These are phyloP conservation scores for Conops quadrifasciatus DNA, from an alignment of 2,888 invertebrate genomes.

Conservation along the genomic window DNA sequence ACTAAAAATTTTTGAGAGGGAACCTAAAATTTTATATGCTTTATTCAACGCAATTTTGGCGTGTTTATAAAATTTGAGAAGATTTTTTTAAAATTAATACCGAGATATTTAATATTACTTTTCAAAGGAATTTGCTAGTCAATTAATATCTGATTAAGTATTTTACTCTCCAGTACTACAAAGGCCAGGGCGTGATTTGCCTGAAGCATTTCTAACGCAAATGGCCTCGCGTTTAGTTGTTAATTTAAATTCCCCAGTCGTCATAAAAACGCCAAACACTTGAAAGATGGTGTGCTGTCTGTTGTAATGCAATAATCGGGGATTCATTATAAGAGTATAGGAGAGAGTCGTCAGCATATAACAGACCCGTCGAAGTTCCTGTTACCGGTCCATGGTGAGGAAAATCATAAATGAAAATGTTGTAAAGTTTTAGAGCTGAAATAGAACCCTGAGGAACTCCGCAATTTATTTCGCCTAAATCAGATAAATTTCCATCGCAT, in stretches of 20 bases:
- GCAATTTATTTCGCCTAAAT: background rate
- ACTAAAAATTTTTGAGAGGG: background rate
- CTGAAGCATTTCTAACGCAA: too few relatives aligned
- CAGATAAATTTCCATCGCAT: constrained; percentile 18
- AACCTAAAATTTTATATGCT: background rate
- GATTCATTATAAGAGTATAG: constrained; percentile 24
- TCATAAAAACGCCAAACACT: too few relatives aligned
- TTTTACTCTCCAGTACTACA: too few relatives aligned
- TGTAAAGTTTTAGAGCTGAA: constrained; percentile 30
- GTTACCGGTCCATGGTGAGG: constrained; percentile 17
- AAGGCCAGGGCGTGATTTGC: too few relatives aligned
- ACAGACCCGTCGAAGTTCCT: constrained; percentile 22
- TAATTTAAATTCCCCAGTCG: too few relatives aligned
- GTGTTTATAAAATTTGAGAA: constrained; percentile 35
- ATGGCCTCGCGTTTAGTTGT: constrained; percentile 28
- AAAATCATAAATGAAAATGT: constrained; percentile 36
- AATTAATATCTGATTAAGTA: background rate
- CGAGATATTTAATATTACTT: constrained; percentile 27
- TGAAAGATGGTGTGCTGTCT: constrained; percentile 15
- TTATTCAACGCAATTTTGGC: constrained; percentile 8
- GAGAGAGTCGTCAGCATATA: constrained; percentile 39
- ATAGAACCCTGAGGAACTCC: constrained; percentile 33
- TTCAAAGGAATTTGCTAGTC: background rate
- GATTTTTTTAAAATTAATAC: constrained; percentile 28
- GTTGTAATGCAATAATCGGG: background rate